A percentile compares a stretch with the other conserved stretches of the same genome.
These are phyloP conservation scores for Pyrocoelia pectoralis DNA, from an alignment of 2,888 invertebrate genomes.

Conservation along the genomic window DNA sequence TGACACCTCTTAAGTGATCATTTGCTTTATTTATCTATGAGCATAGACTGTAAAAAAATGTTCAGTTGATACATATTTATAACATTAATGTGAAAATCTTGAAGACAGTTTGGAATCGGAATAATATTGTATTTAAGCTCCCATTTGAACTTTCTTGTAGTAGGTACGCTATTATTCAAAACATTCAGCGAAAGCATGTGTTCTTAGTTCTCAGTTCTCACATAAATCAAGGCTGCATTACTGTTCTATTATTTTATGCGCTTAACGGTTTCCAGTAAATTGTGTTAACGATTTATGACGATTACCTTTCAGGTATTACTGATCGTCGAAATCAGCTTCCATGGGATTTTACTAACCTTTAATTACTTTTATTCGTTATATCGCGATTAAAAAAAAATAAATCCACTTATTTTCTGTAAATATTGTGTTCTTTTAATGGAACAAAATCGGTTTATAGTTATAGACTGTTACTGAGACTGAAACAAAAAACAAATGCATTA, in stretches of 20 bases:
- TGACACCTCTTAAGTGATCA: background rate
- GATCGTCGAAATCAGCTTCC: too few relatives aligned
- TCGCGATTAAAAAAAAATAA: too few relatives aligned
- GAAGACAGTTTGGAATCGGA: background rate
- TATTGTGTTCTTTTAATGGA: too few relatives aligned
- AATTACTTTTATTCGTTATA: too few relatives aligned
- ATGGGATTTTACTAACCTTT: too few relatives aligned
- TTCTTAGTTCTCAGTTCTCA: background rate
- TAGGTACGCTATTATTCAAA: constrained; percentile 1
- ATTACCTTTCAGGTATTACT: too few relatives aligned
- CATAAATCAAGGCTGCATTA: background rate
- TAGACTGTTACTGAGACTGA: too few relatives aligned
- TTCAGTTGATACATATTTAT: background rate
- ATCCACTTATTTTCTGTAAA: too few relatives aligned
- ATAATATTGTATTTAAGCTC: background rate
- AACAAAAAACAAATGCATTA: too few relatives aligned
- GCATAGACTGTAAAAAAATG: background rate
- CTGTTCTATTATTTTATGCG: background rate
- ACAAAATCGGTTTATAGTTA: too few relatives aligned
- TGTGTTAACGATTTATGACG: background rate
- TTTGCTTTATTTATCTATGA: background rate
- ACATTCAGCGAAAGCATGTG: constrained; percentile 2
- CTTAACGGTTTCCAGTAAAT: background rate
- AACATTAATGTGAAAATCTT: background rate
- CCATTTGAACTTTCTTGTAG: background rate